These are phyloP conservation scores for Sthenelais limicola DNA, from an alignment of 2,888 invertebrate genomes.

Conservation along the genomic window DNA sequence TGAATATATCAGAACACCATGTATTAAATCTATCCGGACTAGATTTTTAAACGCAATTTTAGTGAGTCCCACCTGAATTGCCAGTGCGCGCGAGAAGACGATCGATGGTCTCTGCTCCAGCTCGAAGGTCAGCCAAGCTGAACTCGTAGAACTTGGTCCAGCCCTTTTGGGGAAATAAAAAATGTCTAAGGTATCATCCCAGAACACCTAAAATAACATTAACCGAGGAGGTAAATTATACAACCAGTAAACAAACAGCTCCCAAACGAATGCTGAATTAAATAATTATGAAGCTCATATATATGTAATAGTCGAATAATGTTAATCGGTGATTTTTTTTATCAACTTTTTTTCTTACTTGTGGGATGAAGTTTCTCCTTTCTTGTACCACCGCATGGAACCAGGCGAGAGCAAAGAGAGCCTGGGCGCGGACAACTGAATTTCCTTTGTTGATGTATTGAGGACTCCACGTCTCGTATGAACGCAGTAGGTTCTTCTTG, in stretches of 20 bases:
- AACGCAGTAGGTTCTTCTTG: conserved; percentile 84
- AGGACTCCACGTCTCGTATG: conserved; percentile 81
- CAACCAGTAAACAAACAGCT: conserved; percentile 18
- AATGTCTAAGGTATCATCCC: too few species aligned
- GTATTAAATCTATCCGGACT: too few species aligned
- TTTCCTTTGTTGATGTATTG: conserved; percentile 71
- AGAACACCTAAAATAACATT: too few species aligned
- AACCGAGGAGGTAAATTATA: too few species aligned
- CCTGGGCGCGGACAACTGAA: conserved; percentile 71
- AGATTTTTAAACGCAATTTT: too few species aligned
- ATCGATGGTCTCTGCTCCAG: conserved; percentile 80
- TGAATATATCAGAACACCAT: too few species aligned
- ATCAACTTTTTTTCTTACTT: too few species aligned
- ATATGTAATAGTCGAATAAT: too few species aligned
- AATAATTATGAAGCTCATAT: too few species aligned
- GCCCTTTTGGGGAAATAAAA: conserved; percentile 77
- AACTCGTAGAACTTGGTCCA: conserved; percentile 94
- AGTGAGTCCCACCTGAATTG: conserved; percentile 55
- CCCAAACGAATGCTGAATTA: too few species aligned
- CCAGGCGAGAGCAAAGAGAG: conserved; percentile 85
- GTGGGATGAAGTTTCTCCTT: conserved; percentile 91
- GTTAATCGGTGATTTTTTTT: too few species aligned
- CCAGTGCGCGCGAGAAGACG: conserved; percentile 72
- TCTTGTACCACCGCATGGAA: conserved; percentile 91
- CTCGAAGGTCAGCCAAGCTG: conserved; percentile 84